Conservation (phyloP, 2,888 invertebrate genomes). For the Andrena bicolor region DNA sequence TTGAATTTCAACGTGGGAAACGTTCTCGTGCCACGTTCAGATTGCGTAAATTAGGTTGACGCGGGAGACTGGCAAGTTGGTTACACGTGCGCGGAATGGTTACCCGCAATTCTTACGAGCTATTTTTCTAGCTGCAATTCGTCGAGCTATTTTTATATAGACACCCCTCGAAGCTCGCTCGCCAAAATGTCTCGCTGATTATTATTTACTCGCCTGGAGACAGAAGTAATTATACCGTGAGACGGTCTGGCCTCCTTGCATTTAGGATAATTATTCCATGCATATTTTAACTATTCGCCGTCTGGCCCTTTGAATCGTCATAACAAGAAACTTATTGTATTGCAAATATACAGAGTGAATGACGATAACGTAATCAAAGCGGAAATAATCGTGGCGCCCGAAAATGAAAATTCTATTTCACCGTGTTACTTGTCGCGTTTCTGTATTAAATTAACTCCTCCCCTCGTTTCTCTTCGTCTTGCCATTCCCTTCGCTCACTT, state of each 20-base stretch:
- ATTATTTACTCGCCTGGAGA: conserved; percentile 43
- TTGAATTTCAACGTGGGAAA: conserved; percentile 61
- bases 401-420: conserved; percentile 50
- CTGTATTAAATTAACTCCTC: conserved; percentile 13
- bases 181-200: conserved; percentile 16
- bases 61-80: neutral
- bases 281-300: conserved; percentile 56
- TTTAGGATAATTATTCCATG: conserved; percentile 62
- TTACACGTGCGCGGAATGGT: neutral
- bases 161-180: neutral
- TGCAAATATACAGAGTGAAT: conserved; percentile 50
- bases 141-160: neutral
- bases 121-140: too few species aligned
- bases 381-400: conserved; percentile 30
- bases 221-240: conserved; percentile 50
- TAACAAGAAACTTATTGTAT: conserved; percentile 52
- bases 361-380: conserved; percentile 46
- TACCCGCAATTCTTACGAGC: too few species aligned
- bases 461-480: neutral
- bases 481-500: conserved; percentile 21
- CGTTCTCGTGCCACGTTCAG: conserved; percentile 4
- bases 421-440: conserved; percentile 7
- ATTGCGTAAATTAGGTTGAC: conserved; percentile 19
- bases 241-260: conserved; percentile 36
- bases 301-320: conserved; percentile 51